A percentile compares a stretch with the other conserved stretches of the same genome.
Conservation (phyloP, 2,113 vertebrate genomes). For the Microcebus ravelobensis region DNA sequence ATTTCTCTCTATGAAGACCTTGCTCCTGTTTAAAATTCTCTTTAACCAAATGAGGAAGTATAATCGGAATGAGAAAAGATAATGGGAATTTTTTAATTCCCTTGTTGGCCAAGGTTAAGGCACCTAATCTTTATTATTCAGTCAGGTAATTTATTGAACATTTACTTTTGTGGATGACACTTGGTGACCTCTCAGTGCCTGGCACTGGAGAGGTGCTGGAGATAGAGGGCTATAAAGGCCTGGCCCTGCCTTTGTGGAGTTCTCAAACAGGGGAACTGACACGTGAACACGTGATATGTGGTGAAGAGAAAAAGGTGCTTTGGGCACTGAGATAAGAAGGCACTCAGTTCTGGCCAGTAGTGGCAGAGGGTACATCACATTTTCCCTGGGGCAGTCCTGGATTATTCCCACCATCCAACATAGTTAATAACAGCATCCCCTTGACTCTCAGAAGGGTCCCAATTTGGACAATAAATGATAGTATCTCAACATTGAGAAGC, state of each 20-base stretch:
- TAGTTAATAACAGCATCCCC: neutral
- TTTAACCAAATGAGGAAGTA: slow-evolving; percentile 34
- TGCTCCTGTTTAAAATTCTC: neutral
- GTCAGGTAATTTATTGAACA: slow-evolving; percentile 41
- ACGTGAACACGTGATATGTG: neutral
- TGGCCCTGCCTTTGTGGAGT: neutral
- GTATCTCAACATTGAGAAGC: neutral
- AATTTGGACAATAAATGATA: neutral
- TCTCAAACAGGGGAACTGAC: neutral
- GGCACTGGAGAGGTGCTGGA: slow-evolving; percentile 29
- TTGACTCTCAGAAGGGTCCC: neutral
- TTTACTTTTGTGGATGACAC: slow-evolving; percentile 29
- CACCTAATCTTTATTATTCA: slow-evolving; percentile 47
- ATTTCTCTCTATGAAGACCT: slow-evolving; percentile 23
- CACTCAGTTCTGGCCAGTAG: neutral
- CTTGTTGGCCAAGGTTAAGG: neutral
- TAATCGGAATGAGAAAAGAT: neutral
- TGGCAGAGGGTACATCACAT: neutral
- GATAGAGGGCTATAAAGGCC: neutral
- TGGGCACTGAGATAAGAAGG: neutral
- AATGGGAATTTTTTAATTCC: neutral
- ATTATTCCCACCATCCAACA: neutral
- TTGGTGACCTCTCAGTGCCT: slow-evolving; percentile 42
- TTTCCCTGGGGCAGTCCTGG: neutral
- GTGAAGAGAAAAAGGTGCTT: neutral